A percentile compares a stretch with the other conserved stretches of the same genome.
These are phyloP conservation scores for Neoniphon sammara DNA, from an alignment of 2,797 vertebrate genomes.

Conservation along the genomic window DNA sequence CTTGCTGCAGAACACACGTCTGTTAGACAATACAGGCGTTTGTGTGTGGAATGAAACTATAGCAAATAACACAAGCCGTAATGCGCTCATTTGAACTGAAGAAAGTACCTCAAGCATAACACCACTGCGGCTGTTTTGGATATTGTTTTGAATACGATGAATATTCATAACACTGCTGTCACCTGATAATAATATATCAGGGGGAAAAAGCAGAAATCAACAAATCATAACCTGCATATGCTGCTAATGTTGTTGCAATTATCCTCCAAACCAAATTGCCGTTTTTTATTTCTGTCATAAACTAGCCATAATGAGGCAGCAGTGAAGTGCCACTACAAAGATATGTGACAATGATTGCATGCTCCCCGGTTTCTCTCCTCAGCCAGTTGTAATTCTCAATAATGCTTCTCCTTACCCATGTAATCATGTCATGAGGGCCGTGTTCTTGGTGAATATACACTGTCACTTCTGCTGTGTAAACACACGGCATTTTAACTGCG, in stretches of 20 bases:
- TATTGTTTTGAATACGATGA: background rate
- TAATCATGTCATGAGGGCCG: constrained; percentile 22
- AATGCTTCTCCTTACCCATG: constrained; percentile 57
- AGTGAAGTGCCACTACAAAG: constrained; percentile 61
- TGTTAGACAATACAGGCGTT: background rate
- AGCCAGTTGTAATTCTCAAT: constrained; percentile 46
- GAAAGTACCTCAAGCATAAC: too few relatives aligned
- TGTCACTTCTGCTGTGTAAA: constrained; percentile 13
- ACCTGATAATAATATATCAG: background rate
- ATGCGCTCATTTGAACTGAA: too few relatives aligned
- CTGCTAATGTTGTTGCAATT: constrained; percentile 43
- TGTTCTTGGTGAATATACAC: constrained; percentile 9
- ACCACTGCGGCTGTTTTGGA: too few relatives aligned
- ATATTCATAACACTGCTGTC: background rate
- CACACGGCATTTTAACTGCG: constrained; percentile 18
- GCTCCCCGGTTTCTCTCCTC: constrained; percentile 42
- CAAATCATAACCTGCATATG: constrained; percentile 24
- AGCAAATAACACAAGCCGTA: background rate
- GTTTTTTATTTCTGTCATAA: constrained; percentile 66
- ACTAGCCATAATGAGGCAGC: constrained; percentile 67
- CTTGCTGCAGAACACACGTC: background rate
- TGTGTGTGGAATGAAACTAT: background rate
- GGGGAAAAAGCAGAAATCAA: background rate
- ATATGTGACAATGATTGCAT: constrained; percentile 56
- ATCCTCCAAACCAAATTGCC: constrained; percentile 55